phyloP scores from a whole-genome alignment of 2,113 vertebrate species.

The Triplophysa dalaica region DNA sequence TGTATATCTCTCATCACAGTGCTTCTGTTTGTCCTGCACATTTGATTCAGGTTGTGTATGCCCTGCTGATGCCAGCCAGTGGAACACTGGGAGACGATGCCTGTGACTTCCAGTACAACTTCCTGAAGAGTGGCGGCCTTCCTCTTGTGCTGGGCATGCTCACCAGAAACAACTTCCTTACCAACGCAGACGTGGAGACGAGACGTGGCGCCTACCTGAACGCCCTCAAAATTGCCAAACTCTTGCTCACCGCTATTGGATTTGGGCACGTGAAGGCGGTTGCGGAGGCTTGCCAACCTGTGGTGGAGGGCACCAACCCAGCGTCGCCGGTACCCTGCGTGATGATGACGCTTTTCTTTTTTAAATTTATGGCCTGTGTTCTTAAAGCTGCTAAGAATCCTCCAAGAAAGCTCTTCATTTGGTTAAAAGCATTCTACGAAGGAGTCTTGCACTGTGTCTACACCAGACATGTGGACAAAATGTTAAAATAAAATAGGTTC shows the following conservation, averaged over 20 bases:
- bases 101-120: constrained; percentile 96
- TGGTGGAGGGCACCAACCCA: constrained; percentile 87
- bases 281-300: constrained; percentile 94
- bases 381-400: too few species aligned
- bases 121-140: constrained; percentile 93
- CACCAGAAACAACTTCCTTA: constrained; percentile 97
- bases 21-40: background rate
- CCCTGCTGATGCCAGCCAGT: constrained; percentile 97
- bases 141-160: constrained; percentile 96
- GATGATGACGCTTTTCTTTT: background rate
- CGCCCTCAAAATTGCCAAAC: constrained; percentile 94
- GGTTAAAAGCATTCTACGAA: too few species aligned
- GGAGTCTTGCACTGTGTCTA: too few species aligned
- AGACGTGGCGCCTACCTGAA: constrained; percentile 95
- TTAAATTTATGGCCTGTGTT: background rate
- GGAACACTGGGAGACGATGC: constrained; percentile 94
- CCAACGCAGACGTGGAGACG: constrained; percentile 94
- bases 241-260: constrained; percentile 91
- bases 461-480: too few species aligned
- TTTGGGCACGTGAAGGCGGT: constrained; percentile 95
- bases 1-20: too few species aligned
- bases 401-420: too few species aligned
- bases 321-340: constrained; percentile 80
- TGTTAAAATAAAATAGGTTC: too few species aligned
- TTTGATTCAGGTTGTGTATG: constrained; percentile 87